Evolutionary conservation across 1,140 invertebrate genomes (phyloP), one percentile per base, ranked within the genome.

Genomic region (Hyphantria cunea): DNA sequence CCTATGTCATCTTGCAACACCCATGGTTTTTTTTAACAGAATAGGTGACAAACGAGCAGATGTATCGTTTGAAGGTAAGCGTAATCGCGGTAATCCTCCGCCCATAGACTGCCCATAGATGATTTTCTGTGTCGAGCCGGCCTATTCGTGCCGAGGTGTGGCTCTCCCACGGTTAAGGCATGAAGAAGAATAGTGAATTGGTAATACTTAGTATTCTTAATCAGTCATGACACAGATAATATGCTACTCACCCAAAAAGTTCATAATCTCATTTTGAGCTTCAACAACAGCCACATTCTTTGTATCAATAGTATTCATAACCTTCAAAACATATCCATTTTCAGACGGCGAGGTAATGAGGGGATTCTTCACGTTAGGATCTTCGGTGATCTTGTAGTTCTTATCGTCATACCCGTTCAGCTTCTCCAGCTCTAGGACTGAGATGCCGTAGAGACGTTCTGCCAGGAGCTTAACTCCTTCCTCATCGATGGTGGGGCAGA

Each of bases 351-450:
- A 77, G 0, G 88, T 84, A 31, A 94, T 92, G 6, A 94, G 68
- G 0, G 93, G 92, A 84, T 95, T 95, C 68, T 93, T 92, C 50
- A 92, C 87, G 54, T 92, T 91, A 0, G 79, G 79, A 17, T 86
- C 81, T 37, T 93, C 86, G 2, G 83, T 92, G 12, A 91, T 84
- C 66, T 85, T 84, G 73, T 94, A 97, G 85, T 97, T 97, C 73
- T 93, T 94, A 84, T 98, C 96, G 76, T 97, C 96, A 76, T 97
- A 98, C 9, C 94, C 94, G 62, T 95, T 94, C 0, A 97, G 80
- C 76, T 95, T 94, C 11, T 85, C 92, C 1, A 96, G 91, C 17
- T 92, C 92, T n/a, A 88, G 88, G 0, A 93, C 92, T 6, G 92
- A 92, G 8, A 96, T 92, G 0, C 95, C 95, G 72, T 96, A 97